phyloP scores from a whole-genome alignment of 2,113 vertebrate genomes.

The Mohoua ochrocephala region DNA sequence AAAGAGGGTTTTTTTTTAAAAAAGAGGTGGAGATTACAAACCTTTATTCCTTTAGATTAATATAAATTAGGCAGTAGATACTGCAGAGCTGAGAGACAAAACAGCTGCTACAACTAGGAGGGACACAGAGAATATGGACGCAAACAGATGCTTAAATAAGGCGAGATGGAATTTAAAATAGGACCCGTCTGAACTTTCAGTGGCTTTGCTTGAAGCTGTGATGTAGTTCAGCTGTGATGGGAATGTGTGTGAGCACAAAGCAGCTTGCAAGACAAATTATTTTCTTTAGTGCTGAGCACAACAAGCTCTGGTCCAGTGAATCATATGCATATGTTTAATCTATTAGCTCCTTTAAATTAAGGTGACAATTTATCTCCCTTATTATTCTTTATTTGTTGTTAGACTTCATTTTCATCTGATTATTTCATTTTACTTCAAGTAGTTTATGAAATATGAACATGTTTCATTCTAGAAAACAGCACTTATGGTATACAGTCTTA shows the following conservation, averaged over 20 bases:
- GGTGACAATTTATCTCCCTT: not conserved
- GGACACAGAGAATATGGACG: not conserved
- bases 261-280: not conserved
- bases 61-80: not conserved
- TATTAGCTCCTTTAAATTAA: not conserved
- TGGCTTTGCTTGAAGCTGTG: not conserved
- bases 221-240: not conserved
- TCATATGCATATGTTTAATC: not conserved
- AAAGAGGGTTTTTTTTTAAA: rapidly evolving
- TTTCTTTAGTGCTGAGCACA: not conserved
- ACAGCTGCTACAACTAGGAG: not conserved
- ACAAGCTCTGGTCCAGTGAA: not conserved
- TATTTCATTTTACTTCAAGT: not conserved
- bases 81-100: not conserved
- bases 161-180: not conserved
- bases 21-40: not conserved
- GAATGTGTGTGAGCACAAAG: not conserved
- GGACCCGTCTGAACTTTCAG: not conserved
- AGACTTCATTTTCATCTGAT: not conserved
- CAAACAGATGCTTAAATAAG: not conserved
- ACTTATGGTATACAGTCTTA: not conserved
- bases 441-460: not conserved
- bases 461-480: not conserved
- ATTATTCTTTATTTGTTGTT: not conserved
- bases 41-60: not conserved